Base-by-base conservation (phyloP, 1,140 invertebrate species). In the fruit fly (Drosophila melanogaster) region DNA sequence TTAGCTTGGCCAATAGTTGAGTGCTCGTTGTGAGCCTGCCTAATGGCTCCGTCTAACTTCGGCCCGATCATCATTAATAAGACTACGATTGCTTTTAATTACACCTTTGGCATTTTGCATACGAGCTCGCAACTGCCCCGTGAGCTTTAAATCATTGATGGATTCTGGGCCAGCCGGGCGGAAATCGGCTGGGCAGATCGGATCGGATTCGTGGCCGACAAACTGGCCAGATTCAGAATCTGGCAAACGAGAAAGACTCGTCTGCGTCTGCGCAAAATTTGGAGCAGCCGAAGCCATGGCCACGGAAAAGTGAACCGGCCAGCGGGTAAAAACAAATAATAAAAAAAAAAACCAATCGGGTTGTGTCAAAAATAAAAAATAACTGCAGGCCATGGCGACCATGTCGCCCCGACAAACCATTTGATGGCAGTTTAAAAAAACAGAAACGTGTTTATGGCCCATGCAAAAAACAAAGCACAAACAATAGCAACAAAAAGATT, bases 91-190 rank as follows among this genome's bases (percentile, higher is more conserved):
- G 67, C 24, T 89, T 75, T 80, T 89, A 89, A 89, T 89, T 90
- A 79, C 80, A 89, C 84, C 84, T 89, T 89, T 89, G 84, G 85
- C 84, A 89, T 89, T 89, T 86, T 71, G 83, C 75, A 64, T 38
- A 53, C 62, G 55, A 38, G 33, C 57, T 53, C 22, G 24, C 11
- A 59, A 17, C 11, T 38, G 26, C 38, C 14, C 44, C 57, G 19
- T 12, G 4, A 11, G 62, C 22, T 12, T 14, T 17, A 4, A 40
- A 55, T 46, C 12, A 3, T 19, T 24, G 43, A 49, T 49, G 24
- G 38, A 38, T 35, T 50, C 61, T 66, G 35, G 59, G 41, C 33
- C 59, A 53, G 37, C 41, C 37, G 76, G 66, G 64, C 74, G 74
- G 74, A 77, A 77, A 77, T 76, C 65, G 72, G 30, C 17, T 49